Evolutionary conservation across 2,888 invertebrate species (phyloP), one percentile per base, ranked within the genome.

Genomic region (Melikaiella ostensackeni): DNA sequence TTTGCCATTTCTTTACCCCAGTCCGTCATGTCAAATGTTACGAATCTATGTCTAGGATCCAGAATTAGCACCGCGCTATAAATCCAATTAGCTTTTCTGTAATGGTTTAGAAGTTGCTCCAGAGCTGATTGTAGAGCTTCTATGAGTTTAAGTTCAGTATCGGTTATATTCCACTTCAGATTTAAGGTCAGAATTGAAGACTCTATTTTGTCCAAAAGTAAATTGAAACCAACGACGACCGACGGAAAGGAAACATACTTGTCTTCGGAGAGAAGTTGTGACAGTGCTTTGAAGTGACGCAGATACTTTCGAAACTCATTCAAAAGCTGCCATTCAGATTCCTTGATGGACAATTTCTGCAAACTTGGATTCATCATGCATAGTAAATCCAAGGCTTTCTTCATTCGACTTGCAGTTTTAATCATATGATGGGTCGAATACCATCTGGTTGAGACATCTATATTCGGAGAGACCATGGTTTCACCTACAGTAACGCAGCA

Each of bases 1-100:
- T 46, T 55, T 33, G 50, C 24, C 73, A 73, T 73, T 8, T 30
- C 73, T 46, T 50, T 46, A 4, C 50, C 73, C 73, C 73, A 73
- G 3, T 50, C 11, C 7, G 73, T 73, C 46, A 30, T 50, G 21
- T 73, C 1, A 50, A 73, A 73, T 27, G 55, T 50, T 50, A 7
- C 50, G 6, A 73, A 50, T 50, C 27, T 73, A 19, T 73, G 73
- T 13, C 27, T n/a, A 30, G 50, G 73, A 27, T 73, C 50, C 21
- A 73, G 21, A 73, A 73, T 50, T 16, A 73, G 27, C 11, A 73
- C 55, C 13, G 46, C 19, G 13, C 46, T 50, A n/a, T 73, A 73
- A 19, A 73, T 24, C 73, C 73, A 50, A 24, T 73, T 73, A 33
- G 11, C 8, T 30, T 73, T 73, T 24, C 13, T 27, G 11, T 73